A percentile compares a stretch with the other conserved stretches of the same genome.
phyloP scores from a whole-genome alignment of 2,113 vertebrate species.

The Amia ocellicauda region DNA sequence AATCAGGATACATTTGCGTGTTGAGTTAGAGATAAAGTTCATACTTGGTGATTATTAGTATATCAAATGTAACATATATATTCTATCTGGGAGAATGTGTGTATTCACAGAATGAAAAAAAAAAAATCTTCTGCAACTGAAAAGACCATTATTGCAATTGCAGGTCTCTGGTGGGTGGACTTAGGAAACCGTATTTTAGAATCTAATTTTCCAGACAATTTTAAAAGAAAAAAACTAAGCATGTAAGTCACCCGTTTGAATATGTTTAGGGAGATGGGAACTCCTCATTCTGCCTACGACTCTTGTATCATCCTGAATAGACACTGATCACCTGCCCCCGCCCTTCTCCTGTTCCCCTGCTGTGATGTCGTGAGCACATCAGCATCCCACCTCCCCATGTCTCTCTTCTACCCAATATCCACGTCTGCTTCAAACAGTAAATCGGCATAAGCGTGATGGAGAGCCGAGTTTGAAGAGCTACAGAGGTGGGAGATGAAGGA shows the following conservation, averaged over 20 bases:
- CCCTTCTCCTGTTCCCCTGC: background rate
- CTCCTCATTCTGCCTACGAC: too few species aligned
- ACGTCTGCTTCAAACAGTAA: background rate
- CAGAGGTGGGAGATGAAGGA: background rate
- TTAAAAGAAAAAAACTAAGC: conserved; percentile 59
- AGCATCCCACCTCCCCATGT: background rate
- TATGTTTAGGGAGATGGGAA: conserved; percentile 32
- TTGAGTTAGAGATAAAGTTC: too few species aligned
- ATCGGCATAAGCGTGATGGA: background rate
- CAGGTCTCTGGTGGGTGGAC: conserved; percentile 46
- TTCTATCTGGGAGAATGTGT: too few species aligned
- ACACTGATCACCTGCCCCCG: conserved; percentile 9
- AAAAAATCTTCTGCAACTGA: too few species aligned
- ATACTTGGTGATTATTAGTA: too few species aligned
- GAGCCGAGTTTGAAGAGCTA: background rate
- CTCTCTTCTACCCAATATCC: background rate
- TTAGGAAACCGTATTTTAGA: conserved; percentile 47
- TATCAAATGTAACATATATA: too few species aligned
- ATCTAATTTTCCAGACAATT: conserved; percentile 57
- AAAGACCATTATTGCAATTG: conserved; percentile 23
- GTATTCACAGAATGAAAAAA: too few species aligned
- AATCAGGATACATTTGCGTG: too few species aligned
- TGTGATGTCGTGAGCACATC: background rate
- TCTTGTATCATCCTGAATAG: conserved; percentile 25
- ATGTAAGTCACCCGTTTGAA: conserved; percentile 56